Conservation (phyloP, 2,113 vertebrate genomes). For the Porphyrio hochstetteri region DNA sequence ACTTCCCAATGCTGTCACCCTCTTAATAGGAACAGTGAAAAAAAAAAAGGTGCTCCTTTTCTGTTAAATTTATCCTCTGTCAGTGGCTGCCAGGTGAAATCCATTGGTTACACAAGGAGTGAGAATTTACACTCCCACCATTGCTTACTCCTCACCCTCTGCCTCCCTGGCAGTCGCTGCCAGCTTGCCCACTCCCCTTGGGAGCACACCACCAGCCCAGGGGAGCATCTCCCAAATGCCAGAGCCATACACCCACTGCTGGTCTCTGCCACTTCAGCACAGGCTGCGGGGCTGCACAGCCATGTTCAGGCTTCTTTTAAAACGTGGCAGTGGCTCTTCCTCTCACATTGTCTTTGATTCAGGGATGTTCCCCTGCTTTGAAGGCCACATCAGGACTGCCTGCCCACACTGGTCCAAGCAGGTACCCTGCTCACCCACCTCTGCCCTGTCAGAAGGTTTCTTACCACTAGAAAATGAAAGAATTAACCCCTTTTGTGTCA, state of each 20-base stretch:
- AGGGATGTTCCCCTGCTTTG: not conserved
- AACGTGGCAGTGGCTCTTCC: not conserved
- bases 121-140: not conserved
- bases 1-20: not conserved
- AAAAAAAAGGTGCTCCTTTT: not conserved
- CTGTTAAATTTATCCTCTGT: not conserved
- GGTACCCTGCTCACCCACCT: not conserved
- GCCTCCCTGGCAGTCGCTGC: not conserved
- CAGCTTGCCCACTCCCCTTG: not conserved
- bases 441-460: not conserved
- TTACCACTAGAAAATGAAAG: not conserved
- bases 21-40: not conserved
- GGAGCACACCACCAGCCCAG: not conserved
- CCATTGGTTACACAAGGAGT: not conserved
- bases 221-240: too few relatives aligned
- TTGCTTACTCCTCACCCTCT: not conserved
- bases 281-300: not conserved
- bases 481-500: not conserved
- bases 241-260: not conserved
- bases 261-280: accelerated
- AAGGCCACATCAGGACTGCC: not conserved
- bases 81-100: not conserved
- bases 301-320: not conserved
- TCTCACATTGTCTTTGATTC: not conserved
- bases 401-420: not conserved